phyloP scores from a whole-genome alignment of 2,113 vertebrate species.

The Petroica traversi region DNA sequence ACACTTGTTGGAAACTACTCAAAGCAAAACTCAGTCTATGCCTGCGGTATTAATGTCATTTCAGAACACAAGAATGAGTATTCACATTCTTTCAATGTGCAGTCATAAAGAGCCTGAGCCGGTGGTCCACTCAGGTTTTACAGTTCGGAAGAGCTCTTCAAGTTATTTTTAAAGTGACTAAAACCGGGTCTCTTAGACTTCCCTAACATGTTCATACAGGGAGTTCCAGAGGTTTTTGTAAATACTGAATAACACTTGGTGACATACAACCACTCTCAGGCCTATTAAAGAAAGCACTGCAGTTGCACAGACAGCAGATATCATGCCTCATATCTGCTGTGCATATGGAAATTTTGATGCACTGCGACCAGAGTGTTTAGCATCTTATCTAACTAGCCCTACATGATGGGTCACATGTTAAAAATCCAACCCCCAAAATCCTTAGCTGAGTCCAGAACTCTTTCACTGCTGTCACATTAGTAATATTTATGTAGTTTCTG shows the following conservation, averaged over 20 bases:
- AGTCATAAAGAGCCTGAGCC: not conserved
- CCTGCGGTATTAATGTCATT: not conserved
- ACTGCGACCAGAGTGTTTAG: not conserved
- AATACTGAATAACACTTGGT: not conserved
- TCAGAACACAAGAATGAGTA: not conserved
- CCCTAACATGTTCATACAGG: not conserved
- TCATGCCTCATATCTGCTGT: accelerated
- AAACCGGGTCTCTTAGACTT: not conserved
- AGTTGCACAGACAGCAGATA: not conserved
- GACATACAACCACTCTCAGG: not conserved
- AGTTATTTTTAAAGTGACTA: not conserved
- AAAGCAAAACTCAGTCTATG: not conserved
- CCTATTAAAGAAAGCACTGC: not conserved
- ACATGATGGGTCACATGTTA: not conserved
- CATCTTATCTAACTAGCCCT: not conserved
- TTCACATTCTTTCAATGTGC: not conserved
- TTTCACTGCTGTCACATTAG: not conserved
- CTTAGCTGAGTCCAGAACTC: not conserved
- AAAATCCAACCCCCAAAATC: not conserved
- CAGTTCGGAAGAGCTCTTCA: not conserved
- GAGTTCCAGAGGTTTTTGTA: not conserved
- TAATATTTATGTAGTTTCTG: not conserved
- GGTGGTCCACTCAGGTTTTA: not conserved
- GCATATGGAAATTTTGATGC: not conserved
- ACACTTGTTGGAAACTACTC: not conserved